These are phyloP conservation scores for Monarcha castaneiventris DNA, from an alignment of 2,113 vertebrate genomes.

Conservation along the genomic window DNA sequence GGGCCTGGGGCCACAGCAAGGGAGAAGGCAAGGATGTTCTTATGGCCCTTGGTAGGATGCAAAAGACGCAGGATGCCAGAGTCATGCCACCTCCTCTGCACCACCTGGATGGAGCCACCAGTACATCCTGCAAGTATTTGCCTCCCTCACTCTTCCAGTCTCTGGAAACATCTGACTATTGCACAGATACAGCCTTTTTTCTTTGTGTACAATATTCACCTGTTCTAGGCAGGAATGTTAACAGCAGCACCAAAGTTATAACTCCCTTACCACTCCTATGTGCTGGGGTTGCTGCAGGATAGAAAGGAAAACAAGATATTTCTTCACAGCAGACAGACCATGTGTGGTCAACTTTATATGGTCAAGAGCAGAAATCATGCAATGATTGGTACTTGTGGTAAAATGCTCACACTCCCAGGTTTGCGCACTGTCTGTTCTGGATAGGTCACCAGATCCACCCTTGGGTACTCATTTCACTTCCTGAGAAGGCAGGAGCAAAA, in stretches of 20 bases:
- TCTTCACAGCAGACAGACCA: background rate
- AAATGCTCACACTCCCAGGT: background rate
- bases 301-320: background rate
- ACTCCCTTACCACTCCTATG: background rate
- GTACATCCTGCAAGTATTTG: background rate
- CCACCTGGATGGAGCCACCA: background rate
- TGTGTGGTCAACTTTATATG: background rate
- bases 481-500: background rate
- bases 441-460: background rate
- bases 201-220: background rate
- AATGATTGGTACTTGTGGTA: background rate
- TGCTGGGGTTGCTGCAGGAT: background rate
- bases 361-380: background rate
- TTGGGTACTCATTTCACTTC: background rate
- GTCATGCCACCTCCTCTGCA: background rate
- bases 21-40: background rate
- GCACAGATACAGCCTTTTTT: background rate
- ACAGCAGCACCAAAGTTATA: background rate
- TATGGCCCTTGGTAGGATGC: background rate
- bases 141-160: background rate
- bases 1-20: background rate
- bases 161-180: background rate
- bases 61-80: background rate
- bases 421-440: background rate
- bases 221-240: background rate